A percentile compares a stretch with the other conserved stretches of the same genome.
phyloP scores from a whole-genome alignment of 1,140 invertebrate genomes.

The Gonioctena quinquepunctata region DNA sequence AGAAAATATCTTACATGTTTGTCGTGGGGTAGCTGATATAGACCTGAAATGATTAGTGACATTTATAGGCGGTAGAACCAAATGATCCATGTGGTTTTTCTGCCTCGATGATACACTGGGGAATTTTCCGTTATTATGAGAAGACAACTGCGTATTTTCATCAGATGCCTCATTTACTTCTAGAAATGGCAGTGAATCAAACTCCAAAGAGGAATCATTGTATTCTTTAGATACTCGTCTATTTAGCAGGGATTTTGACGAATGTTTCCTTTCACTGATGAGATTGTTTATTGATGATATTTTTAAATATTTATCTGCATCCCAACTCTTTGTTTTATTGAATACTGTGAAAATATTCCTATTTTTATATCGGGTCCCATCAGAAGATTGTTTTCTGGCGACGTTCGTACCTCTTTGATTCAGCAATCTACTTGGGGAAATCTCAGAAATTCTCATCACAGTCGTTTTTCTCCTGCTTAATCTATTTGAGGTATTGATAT shows the following conservation, averaged over 20 bases:
- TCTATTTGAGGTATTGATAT: background rate
- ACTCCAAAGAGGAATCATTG: background rate
- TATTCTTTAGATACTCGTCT: slow-evolving; percentile 12
- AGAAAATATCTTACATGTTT: slow-evolving; percentile 3
- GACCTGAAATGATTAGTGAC: slow-evolving; percentile 31
- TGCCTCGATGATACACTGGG: background rate
- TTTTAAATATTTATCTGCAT: slow-evolving; percentile 19
- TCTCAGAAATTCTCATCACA: slow-evolving; percentile 16
- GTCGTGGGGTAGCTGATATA: slow-evolving; percentile 29
- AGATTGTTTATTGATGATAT: slow-evolving; percentile 7
- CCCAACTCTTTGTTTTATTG: slow-evolving; percentile 14
- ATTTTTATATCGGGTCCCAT: background rate
- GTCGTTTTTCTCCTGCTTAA: slow-evolving; percentile 6
- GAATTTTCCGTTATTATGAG: background rate
- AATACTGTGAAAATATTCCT: slow-evolving; percentile 13
- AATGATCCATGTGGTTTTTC: slow-evolving; percentile 6
- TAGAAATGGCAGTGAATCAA: slow-evolving; percentile 10
- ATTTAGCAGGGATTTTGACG: slow-evolving; percentile 16
- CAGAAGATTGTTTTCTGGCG: background rate
- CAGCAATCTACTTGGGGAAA: background rate
- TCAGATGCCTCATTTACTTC: slow-evolving; percentile 14
- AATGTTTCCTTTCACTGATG: background rate
- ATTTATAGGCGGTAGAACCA: slow-evolving; percentile 33
- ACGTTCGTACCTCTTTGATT: slow-evolving; percentile 18
- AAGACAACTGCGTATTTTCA: slow-evolving; percentile 7